Percentiles rank a stretch among this genome's conserved stretches.
Conservation (phyloP, 2,888 invertebrate genomes). For the Chaitophorus viminalis region DNA sequence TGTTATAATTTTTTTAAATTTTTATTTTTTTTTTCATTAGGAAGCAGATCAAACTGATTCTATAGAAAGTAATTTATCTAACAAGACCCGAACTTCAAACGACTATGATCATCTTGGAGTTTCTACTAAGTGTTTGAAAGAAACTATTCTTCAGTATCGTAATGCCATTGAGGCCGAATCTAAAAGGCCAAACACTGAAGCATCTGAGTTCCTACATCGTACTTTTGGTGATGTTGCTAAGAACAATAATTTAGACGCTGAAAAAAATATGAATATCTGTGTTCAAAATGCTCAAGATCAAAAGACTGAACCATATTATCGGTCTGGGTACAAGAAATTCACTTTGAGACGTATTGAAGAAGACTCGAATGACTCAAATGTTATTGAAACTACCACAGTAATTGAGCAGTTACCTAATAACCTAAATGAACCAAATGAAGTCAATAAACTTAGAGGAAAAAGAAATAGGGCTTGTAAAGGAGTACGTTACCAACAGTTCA, state of each 20-base stretch:
- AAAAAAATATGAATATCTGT: conserved; percentile 56
- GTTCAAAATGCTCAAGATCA: conserved; percentile 53
- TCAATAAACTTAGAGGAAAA: conserved; percentile 46
- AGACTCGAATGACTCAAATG: conserved; percentile 58
- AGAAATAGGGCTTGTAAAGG: conserved; percentile 57
- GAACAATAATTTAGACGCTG: conserved; percentile 53
- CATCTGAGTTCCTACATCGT: conserved; percentile 58
- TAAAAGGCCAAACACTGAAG: conserved; percentile 36
- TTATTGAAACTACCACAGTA: conserved; percentile 40
- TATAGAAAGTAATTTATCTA: conserved; percentile 16
- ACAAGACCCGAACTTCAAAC: conserved; percentile 7
- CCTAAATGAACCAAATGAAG: conserved; percentile 40
- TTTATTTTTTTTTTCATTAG: not conserved
- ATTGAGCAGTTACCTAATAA: conserved; percentile 47
- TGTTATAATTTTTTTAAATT: not conserved
- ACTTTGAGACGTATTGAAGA: conserved; percentile 60
- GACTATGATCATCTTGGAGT: conserved; percentile 46
- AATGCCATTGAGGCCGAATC: conserved; percentile 51
- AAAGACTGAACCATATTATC: conserved; percentile 61
- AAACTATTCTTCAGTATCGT: conserved; percentile 52
- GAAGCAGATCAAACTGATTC: conserved; percentile 46
- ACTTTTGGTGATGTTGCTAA: conserved; percentile 55
- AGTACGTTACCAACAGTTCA: conserved; percentile 58
- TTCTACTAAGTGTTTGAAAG: conserved; percentile 54
- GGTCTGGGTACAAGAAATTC: conserved; percentile 59